These are phyloP conservation scores for Leucophenga montana DNA, from an alignment of 2,888 invertebrate species.

Conservation along the genomic window DNA sequence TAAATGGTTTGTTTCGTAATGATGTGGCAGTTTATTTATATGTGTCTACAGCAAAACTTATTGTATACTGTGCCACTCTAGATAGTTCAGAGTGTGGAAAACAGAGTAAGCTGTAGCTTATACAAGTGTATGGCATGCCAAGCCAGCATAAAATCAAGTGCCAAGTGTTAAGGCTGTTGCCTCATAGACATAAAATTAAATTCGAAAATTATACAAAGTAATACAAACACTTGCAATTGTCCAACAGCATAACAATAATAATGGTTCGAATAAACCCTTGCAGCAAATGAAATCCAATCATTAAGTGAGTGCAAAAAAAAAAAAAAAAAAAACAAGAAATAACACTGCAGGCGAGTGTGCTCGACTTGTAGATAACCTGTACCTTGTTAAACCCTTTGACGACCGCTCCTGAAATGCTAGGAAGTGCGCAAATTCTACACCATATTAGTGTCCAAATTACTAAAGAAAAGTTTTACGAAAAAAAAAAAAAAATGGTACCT, in stretches of 20 bases:
- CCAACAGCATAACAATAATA: conserved; percentile 10
- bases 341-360: no score
- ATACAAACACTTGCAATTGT: conserved; percentile 34
- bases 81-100: not conserved
- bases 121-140: conserved; percentile 8
- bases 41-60: conserved; percentile 17
- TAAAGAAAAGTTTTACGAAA: no score
- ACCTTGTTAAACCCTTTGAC: no score
- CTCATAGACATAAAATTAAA: conserved; percentile 54
- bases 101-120: not conserved
- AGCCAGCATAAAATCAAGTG: conserved; percentile 22
- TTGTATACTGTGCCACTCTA: conserved; percentile 14
- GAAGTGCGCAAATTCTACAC: no score
- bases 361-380: no score
- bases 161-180: conserved; percentile 30
- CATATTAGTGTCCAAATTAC: no score
- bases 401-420: no score
- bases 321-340: no score
- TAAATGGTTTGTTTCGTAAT: conserved; percentile 48
- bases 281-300: conserved; percentile 22
- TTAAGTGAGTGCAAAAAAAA: no score
- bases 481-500: no score
- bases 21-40: conserved; percentile 56
- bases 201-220: conserved; percentile 52
- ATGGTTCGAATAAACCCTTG: not conserved